Conservation (phyloP, 1,140 invertebrate species). For the Eurosta solidaginis region DNA sequence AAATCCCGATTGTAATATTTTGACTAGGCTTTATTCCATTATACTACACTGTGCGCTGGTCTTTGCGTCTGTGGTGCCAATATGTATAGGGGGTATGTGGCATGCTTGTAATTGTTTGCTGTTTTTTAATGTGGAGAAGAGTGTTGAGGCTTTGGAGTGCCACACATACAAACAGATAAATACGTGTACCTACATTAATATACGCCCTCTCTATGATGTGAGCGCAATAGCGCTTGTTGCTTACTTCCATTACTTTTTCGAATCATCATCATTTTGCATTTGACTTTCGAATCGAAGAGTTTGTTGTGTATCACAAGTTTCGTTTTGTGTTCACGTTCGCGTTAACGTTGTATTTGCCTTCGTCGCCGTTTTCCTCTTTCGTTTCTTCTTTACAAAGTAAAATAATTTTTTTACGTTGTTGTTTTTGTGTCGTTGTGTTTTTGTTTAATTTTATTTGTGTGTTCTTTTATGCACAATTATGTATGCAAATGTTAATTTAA, state of each 20-base stretch:
- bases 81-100: too few species aligned
- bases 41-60: too few species aligned
- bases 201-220: background rate
- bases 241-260: constrained; percentile 5
- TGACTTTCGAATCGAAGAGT: constrained; percentile 22
- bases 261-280: constrained; percentile 26
- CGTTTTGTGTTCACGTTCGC: constrained; percentile 12
- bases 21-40: too few species aligned
- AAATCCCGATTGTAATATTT: too few species aligned
- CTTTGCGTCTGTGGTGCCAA: too few species aligned
- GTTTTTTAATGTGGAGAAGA: too few species aligned
- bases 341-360: background rate
- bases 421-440: background rate
- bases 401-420: background rate
- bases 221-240: too few species aligned
- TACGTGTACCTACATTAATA: background rate
- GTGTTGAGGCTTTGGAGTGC: too few species aligned
- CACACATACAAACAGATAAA: too few species aligned
- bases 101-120: too few species aligned
- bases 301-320: background rate
- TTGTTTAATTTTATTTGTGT: background rate
- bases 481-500: background rate
- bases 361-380: constrained; percentile 21
- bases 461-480: too few species aligned
- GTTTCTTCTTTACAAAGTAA: too few species aligned